Base-by-base conservation (phyloP, 2,888 invertebrate species). In the Eretmocerus hayati region DNA sequence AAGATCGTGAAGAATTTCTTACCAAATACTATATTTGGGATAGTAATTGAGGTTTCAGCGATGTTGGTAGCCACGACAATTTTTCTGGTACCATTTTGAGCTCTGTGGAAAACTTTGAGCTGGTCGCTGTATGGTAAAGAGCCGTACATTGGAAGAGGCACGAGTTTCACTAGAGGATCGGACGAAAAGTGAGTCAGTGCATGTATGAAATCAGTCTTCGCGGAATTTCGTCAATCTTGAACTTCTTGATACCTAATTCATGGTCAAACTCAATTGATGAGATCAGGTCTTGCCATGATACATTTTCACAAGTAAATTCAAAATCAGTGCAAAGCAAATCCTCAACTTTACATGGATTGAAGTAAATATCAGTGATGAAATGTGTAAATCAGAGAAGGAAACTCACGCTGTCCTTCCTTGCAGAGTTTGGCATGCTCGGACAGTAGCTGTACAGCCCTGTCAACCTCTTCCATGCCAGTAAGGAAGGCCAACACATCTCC, bases 31-130 rank as follows among this genome's bases (percentile, higher is more conserved):
- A 99, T 84, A 20, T 94, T 94, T 4, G 88, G 85, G 62, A 97
- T 93, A 0, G 97, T 97, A 16, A 97, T 83, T 2, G 95, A 94
- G 0, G 97, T 91, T 73, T 99, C 97, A 0, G 97, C 96, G 44
- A 99, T 89, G 66, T 97, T 97, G 0, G 96, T 97, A 0, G 96
- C 89, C 4, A 97, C 75, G 0, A 99, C 83, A 19, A 96, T 83
- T 74, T 96, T 97, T 22, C 97, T 76, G 0, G 83, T 80, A 26
- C 84, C 84, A 53, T 79, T 79, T 6, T 79, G 76, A 0, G 83
- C 77, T 9, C 75, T 74, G 60, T 85, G 83, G 67, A 95, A 94
- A 1, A 89, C 93, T 64, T 85, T 85, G 49, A 90, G 67, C 69
- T 90, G 87, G 53, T 90, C 87, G 36, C 78, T 73, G 60, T 83